These are phyloP conservation scores for Rhagonycha fulva DNA, from an alignment of 2,888 invertebrate genomes.

Conservation along the genomic window DNA sequence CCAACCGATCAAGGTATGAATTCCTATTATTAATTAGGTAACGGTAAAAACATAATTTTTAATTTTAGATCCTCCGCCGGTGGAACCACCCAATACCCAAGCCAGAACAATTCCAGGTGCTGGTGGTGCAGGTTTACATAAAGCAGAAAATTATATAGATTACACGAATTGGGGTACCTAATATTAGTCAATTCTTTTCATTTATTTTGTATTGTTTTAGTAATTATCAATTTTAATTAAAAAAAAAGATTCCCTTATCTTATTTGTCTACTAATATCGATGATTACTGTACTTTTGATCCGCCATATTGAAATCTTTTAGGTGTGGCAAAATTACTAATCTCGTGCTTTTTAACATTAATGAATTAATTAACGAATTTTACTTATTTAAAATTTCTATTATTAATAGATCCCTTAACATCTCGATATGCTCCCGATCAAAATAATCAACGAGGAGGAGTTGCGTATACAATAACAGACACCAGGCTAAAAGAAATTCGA, in stretches of 20 bases:
- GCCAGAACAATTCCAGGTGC: conserved; percentile 12
- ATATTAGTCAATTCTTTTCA: neutral
- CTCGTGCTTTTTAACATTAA: neutral
- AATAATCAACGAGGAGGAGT: conserved; percentile 59
- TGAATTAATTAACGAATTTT: neutral
- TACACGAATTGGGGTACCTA: conserved; percentile 34
- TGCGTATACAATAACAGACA: conserved; percentile 67
- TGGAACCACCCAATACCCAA: neutral
- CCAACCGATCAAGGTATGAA: neutral
- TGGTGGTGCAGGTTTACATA: conserved; percentile 2
- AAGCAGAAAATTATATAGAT: conserved; percentile 30
- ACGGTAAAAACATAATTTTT: too few relatives aligned
- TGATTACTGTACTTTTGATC: neutral
- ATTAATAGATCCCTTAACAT: conserved; percentile 51
- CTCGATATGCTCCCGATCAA: conserved; percentile 56
- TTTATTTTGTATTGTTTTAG: neutral
- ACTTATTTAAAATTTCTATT: neutral
- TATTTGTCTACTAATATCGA: conserved; percentile 12
- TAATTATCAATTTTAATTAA: neutral
- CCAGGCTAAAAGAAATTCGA: conserved; percentile 72
- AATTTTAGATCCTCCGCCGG: neutral
- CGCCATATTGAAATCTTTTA: conserved; percentile 13
- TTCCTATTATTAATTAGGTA: neutral
- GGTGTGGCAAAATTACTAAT: conserved; percentile 14
- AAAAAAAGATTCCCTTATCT: conserved; percentile 5